Evolutionary conservation across 92 coral and sea anemone species (phyloP).

Genomic region (Siderastrea radians): DNA sequence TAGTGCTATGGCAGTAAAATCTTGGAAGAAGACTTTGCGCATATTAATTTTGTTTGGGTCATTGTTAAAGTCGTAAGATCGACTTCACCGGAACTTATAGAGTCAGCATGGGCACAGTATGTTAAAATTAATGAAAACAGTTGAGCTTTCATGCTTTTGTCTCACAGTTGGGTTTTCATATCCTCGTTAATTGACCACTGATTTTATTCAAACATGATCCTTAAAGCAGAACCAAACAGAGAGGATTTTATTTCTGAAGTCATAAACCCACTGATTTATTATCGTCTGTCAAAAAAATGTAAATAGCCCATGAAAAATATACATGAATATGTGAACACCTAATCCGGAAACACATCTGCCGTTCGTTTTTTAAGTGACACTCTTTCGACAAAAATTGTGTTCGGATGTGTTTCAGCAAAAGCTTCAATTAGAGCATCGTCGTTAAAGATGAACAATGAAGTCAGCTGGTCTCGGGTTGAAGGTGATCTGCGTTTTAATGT

Average conservation of each 20-base stretch:
- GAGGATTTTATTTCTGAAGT: not conserved
- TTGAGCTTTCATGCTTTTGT: not conserved
- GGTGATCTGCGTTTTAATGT: not conserved
- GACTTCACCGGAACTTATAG: conserved; percentile 6
- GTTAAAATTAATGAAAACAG: conserved; percentile 8
- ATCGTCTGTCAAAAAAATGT: conserved; percentile 30
- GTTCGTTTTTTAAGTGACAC: not conserved
- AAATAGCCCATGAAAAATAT: conserved; percentile 8
- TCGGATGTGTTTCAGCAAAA: conserved; percentile 2
- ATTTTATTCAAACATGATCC: conserved; percentile 10
- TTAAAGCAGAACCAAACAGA: not conserved
- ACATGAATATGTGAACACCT: conserved; percentile 12
- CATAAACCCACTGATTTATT: not conserved
- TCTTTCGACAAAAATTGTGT: not conserved
- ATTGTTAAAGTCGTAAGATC: not conserved
- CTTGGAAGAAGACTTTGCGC: not conserved
- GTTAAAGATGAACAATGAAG: not conserved
- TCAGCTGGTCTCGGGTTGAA: not conserved
- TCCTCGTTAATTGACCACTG: not conserved
- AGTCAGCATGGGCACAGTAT: not conserved
- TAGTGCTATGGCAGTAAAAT: no score
- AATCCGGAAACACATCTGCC: conserved; percentile 40
- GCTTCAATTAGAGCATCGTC: not conserved
- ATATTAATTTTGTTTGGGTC: not conserved
- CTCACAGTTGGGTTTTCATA: not conserved